A percentile compares a stretch with the other conserved stretches of the same genome.
phyloP scores from a whole-genome alignment of 2,113 vertebrate species.

The Ranitomeya variabilis region DNA sequence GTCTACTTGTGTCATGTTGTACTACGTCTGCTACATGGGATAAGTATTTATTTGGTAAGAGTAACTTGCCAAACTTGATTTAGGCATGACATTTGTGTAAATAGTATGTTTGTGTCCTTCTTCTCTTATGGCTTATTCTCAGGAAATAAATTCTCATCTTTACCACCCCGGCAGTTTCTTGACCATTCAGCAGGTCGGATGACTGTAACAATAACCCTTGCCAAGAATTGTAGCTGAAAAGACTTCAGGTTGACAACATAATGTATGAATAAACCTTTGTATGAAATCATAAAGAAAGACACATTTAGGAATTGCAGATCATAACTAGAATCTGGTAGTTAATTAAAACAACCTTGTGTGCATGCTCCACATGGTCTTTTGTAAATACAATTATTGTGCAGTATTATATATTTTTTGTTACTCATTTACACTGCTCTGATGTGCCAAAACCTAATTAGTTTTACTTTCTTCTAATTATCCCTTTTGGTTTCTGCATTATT shows the following conservation, averaged over 20 bases:
- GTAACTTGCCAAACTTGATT: background rate
- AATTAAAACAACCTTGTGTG: conserved; percentile 11
- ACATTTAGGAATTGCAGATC: background rate
- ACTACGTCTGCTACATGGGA: conserved; percentile 10
- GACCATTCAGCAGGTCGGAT: background rate
- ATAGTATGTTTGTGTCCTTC: background rate
- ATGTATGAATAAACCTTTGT: background rate
- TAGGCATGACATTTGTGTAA: conserved; percentile 8
- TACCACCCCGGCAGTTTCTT: background rate
- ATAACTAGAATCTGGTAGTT: background rate
- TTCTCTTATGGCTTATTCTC: background rate
- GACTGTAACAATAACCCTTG: background rate
- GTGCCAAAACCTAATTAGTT: conserved; percentile 30
- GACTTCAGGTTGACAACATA: background rate
- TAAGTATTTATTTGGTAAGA: conserved; percentile 19
- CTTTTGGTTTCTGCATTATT: conserved; percentile 19
- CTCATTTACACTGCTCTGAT: conserved; percentile 25
- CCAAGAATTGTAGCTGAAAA: background rate
- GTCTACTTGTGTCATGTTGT: background rate
- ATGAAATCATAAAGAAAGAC: background rate
- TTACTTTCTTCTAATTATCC: conserved; percentile 31
- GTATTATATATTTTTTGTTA: conserved; percentile 21
- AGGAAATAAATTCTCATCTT: background rate
- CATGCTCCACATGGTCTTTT: background rate
- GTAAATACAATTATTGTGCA: conserved; percentile 17